phyloP scores from a whole-genome alignment of 2,888 invertebrate species.

The Cephus rjabovi region DNA sequence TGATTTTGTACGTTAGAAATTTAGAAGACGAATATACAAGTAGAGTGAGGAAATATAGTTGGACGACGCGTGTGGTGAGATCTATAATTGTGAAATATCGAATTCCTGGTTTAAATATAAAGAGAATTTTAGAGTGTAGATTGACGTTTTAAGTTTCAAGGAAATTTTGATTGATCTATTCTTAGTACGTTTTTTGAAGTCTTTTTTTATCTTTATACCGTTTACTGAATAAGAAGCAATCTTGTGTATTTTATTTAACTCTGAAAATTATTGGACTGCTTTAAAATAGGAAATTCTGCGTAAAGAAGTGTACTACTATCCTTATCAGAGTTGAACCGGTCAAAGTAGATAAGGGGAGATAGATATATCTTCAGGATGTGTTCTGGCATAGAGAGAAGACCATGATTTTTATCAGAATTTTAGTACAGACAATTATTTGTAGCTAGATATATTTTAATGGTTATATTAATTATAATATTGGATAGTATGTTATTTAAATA shows the following conservation, averaged over 20 bases:
- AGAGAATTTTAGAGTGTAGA: not conserved
- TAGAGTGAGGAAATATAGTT: not conserved
- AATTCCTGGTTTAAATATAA: not conserved
- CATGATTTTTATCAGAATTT: slow-evolving; percentile 3
- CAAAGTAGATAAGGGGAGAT: slow-evolving; percentile 31
- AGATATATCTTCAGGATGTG: slow-evolving; percentile 8
- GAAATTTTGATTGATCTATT: not conserved
- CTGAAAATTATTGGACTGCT: not conserved
- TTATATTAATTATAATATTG: not conserved
- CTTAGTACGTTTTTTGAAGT: not conserved
- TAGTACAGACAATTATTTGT: not conserved
- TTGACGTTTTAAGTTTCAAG: not conserved
- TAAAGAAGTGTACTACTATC: slow-evolving; percentile 5
- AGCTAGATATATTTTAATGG: not conserved
- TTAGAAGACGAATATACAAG: not conserved
- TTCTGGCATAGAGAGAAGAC: not conserved
- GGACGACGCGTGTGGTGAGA: not conserved
- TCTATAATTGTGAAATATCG: not conserved
- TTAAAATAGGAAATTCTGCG: not conserved
- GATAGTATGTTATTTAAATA: not conserved
- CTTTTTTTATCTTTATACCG: not conserved
- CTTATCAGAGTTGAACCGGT: slow-evolving; percentile 39
- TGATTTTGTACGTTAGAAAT: not conserved
- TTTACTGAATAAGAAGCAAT: not conserved
- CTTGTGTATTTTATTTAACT: not conserved